phyloP scores from a whole-genome alignment of 2,797 vertebrate species.

The Coilia nasus region DNA sequence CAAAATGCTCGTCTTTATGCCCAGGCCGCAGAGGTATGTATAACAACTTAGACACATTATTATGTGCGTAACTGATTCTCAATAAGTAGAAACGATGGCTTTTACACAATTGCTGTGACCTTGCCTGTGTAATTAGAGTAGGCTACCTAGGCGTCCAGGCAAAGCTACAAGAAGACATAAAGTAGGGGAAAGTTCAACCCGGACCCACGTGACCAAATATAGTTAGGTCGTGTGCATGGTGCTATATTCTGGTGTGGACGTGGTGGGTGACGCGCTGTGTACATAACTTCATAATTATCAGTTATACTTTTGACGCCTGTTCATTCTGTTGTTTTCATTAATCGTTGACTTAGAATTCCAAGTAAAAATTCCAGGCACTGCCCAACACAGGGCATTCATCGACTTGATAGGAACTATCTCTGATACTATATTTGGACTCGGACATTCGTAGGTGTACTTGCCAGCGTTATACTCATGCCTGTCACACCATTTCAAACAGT shows the following conservation, averaged over 20 bases:
- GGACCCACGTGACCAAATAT: conserved; percentile 26
- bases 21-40: conserved; percentile 40
- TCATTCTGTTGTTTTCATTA: not conserved
- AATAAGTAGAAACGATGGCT: not conserved
- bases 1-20: conserved; percentile 40
- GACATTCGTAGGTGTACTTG: not conserved
- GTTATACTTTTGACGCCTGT: not conserved
- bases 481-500: not conserved
- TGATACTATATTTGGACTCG: not conserved
- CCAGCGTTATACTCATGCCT: not conserved
- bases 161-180: not conserved
- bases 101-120: not conserved
- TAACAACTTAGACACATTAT: not conserved
- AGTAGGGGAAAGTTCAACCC: conserved; percentile 34
- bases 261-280: not conserved
- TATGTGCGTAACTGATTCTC: not conserved
- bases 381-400: not conserved
- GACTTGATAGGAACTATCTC: not conserved
- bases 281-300: not conserved
- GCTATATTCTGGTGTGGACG: not conserved
- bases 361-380: not conserved
- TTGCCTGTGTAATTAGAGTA: not conserved
- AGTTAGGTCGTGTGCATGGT: not conserved
- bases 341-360: not conserved
- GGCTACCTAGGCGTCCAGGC: not conserved